These are phyloP conservation scores for Tipula lateralis DNA, from an alignment of 2,888 invertebrate species.

Conservation along the genomic window DNA sequence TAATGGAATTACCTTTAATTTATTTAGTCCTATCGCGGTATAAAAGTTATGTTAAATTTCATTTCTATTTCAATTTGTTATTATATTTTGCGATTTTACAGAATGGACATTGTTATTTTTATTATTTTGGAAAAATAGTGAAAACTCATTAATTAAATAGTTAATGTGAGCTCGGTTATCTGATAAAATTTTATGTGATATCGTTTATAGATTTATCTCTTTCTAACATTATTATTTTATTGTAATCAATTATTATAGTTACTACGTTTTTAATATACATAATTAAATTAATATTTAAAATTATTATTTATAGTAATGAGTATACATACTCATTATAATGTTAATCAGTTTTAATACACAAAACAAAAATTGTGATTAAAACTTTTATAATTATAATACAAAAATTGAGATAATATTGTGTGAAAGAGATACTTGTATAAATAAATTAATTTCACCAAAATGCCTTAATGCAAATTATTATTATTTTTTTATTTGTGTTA, in stretches of 20 bases:
- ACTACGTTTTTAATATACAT: not conserved
- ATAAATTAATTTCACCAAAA: not conserved
- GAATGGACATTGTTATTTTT: not conserved
- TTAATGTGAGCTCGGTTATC: not conserved
- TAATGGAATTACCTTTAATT: slow-evolving; percentile 11
- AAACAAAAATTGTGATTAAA: not conserved
- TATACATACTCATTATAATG: not conserved
- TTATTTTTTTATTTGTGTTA: not conserved
- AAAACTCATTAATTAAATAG: not conserved
- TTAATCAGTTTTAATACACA: not conserved
- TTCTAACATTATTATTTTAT: slow-evolving; percentile 1
- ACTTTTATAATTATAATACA: not conserved
- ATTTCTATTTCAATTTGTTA: slow-evolving; percentile 25
- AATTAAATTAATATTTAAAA: not conserved
- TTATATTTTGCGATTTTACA: not conserved
- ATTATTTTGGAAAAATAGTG: slow-evolving; percentile 7
- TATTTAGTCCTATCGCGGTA: not conserved
- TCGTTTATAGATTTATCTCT: not conserved
- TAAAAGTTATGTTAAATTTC: slow-evolving; percentile 24
- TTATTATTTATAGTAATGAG: not conserved
- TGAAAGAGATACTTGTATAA: not conserved
- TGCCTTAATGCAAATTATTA: not conserved
- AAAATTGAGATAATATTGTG: not conserved
- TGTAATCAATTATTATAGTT: not conserved
- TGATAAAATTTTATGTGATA: not conserved